A percentile compares a stretch with the other conserved stretches of the same genome.
Evolutionary conservation across 2,888 invertebrate genomes (phyloP).

Genomic region (Nowickia ferox): DNA sequence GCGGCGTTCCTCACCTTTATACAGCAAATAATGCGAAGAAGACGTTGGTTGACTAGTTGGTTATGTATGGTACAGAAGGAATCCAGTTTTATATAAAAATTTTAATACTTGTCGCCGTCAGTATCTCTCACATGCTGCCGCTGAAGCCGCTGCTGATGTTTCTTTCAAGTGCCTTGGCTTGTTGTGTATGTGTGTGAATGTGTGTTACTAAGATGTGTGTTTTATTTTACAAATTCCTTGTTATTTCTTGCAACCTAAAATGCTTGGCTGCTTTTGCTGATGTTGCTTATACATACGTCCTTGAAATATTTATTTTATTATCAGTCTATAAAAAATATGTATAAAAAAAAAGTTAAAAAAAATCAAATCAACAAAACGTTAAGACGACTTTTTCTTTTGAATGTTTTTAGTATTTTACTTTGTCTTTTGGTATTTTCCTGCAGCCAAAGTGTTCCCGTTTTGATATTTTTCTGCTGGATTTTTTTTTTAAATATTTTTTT

Average conservation of each 20-base stretch:
- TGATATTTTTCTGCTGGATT: background rate
- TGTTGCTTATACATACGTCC: conserved; percentile 63
- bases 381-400: conserved; percentile 14
- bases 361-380: conserved; percentile 22
- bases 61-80: conserved; percentile 21
- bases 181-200: conserved; percentile 26
- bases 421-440: conserved; percentile 1
- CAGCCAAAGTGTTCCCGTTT: conserved; percentile 42
- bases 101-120: conserved; percentile 24
- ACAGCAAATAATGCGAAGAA: conserved; percentile 37
- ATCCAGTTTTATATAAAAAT: conserved; percentile 49
- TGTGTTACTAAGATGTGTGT: conserved; percentile 55
- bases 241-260: conserved; percentile 26
- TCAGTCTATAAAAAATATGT: conserved; percentile 49
- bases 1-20: conserved; percentile 15
- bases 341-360: conserved; percentile 14
- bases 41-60: background rate
- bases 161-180: background rate
- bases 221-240: conserved; percentile 49
- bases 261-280: conserved; percentile 26
- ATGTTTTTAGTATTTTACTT: conserved; percentile 37
- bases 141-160: conserved; percentile 11
- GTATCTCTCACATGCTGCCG: conserved; percentile 33
- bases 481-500: background rate
- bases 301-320: conserved; percentile 72